Percentiles rank a stretch among this genome's conserved stretches.
Evolutionary conservation across 2,888 invertebrate genomes (phyloP).

Genomic region (Branchellion lobata): DNA sequence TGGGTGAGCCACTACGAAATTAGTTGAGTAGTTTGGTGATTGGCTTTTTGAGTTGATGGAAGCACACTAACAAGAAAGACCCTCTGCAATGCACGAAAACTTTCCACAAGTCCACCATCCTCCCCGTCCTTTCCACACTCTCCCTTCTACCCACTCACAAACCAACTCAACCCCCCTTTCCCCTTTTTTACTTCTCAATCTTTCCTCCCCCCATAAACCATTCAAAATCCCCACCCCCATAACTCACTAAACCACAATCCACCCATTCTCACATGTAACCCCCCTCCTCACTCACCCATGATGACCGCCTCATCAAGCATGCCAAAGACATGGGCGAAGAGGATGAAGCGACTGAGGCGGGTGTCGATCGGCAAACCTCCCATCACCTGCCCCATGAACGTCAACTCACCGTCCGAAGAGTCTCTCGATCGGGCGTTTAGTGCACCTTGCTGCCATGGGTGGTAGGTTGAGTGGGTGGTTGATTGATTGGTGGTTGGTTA

Average conservation of each 20-base stretch:
- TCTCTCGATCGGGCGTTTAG: constrained; percentile 68
- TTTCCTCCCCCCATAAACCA: background rate
- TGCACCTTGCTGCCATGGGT: constrained; percentile 73
- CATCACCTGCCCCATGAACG: constrained; percentile 81
- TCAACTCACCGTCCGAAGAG: constrained; percentile 78
- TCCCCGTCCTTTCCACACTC: too few relatives aligned
- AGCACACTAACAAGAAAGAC: too few relatives aligned
- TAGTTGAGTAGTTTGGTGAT: too few relatives aligned
- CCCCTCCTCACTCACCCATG: constrained; percentile 67
- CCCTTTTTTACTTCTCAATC: too few relatives aligned
- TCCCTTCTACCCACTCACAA: background rate
- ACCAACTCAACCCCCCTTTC: too few relatives aligned
- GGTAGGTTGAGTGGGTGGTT: background rate
- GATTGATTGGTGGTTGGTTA: background rate
- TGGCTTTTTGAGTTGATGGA: too few relatives aligned
- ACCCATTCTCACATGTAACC: background rate
- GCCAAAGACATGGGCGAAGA: constrained; percentile 82
- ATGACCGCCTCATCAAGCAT: constrained; percentile 80
- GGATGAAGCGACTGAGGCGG: constrained; percentile 77
- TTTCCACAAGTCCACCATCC: too few relatives aligned
- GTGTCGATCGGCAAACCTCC: constrained; percentile 80
- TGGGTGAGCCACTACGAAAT: too few relatives aligned
- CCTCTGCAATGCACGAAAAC: too few relatives aligned
- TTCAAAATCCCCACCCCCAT: background rate
- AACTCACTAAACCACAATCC: background rate